A percentile compares a stretch with the other conserved stretches of the same genome.
phyloP scores from a whole-genome alignment of 2,797 vertebrate species.

The Philypnodon macrostomus region DNA sequence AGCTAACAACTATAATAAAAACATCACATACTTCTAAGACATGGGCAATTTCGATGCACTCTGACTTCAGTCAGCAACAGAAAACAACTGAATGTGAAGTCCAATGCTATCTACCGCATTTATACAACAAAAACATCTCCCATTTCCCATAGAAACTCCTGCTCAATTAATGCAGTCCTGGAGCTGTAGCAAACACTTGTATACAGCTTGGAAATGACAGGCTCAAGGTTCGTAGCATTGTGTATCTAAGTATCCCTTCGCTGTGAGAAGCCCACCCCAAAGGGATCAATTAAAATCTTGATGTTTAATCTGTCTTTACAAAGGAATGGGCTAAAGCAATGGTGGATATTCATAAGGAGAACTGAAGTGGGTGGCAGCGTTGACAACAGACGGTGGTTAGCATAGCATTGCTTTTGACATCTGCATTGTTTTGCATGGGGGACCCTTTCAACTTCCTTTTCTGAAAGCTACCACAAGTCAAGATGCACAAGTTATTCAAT shows the following conservation, averaged over 20 bases:
- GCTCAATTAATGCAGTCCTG: slow-evolving; percentile 50
- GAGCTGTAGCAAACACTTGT: slow-evolving; percentile 38
- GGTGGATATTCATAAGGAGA: slow-evolving; percentile 53
- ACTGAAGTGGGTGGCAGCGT: slow-evolving; percentile 13
- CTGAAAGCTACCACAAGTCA: not conserved
- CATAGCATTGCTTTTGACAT: slow-evolving; percentile 23
- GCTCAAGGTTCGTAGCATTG: slow-evolving; percentile 56
- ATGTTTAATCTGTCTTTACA: slow-evolving; percentile 68
- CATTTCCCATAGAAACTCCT: no score
- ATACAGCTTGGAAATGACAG: slow-evolving; percentile 56
- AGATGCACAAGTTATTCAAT: not conserved
- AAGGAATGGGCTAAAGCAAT: slow-evolving; percentile 17
- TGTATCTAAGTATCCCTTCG: slow-evolving; percentile 51
- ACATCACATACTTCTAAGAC: not conserved
- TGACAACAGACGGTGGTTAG: slow-evolving; percentile 9
- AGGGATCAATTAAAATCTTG: slow-evolving; percentile 80
- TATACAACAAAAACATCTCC: not conserved
- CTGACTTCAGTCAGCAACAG: not conserved
- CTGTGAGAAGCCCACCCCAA: slow-evolving; percentile 64
- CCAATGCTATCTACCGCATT: not conserved
- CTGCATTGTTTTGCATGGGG: slow-evolving; percentile 18
- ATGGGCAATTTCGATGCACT: not conserved
- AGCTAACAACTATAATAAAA: not conserved
- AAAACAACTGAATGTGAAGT: not conserved
- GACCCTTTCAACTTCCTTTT: not conserved